These are phyloP conservation scores for Enteromius trimaculatus DNA, from an alignment of 2,797 vertebrate genomes.

Conservation along the genomic window DNA sequence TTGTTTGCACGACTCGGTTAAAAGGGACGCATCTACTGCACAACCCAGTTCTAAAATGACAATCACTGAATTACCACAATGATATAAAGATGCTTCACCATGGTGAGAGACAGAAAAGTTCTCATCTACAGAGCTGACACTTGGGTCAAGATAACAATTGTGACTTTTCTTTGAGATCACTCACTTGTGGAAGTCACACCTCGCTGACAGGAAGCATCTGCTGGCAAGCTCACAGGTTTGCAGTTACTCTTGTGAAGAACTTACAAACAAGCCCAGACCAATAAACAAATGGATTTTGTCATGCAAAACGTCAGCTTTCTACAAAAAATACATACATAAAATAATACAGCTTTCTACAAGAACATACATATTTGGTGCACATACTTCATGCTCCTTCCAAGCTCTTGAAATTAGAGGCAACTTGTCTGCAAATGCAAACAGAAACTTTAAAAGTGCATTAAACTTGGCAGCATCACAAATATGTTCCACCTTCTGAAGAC, in stretches of 20 bases:
- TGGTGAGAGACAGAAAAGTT: not conserved
- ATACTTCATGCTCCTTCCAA: not conserved
- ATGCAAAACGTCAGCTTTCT: conserved; percentile 11
- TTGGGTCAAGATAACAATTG: not conserved
- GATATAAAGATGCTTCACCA: not conserved
- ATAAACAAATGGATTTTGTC: conserved; percentile 3
- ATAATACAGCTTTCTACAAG: not conserved
- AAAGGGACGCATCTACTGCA: too few species aligned
- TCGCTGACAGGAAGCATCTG: conserved; percentile 67
- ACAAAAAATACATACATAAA: not conserved
- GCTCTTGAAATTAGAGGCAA: conserved; percentile 1
- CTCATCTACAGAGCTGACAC: not conserved
- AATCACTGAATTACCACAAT: not conserved
- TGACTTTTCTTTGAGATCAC: conserved; percentile 17
- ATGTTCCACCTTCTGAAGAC: not conserved
- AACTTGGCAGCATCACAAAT: conserved; percentile 26
- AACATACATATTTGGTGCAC: not conserved
- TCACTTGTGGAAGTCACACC: conserved; percentile 62
- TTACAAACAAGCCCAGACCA: not conserved
- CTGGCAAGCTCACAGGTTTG: not conserved
- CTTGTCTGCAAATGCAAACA: not conserved
- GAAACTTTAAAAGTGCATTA: conserved; percentile 25
- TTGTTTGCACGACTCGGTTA: not conserved
- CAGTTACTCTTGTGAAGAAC: not conserved
- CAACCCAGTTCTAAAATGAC: not conserved